Conservation (phyloP, 64 coral and sea anemone genomes). For the Hydrozoanthus tunicans region DNA sequence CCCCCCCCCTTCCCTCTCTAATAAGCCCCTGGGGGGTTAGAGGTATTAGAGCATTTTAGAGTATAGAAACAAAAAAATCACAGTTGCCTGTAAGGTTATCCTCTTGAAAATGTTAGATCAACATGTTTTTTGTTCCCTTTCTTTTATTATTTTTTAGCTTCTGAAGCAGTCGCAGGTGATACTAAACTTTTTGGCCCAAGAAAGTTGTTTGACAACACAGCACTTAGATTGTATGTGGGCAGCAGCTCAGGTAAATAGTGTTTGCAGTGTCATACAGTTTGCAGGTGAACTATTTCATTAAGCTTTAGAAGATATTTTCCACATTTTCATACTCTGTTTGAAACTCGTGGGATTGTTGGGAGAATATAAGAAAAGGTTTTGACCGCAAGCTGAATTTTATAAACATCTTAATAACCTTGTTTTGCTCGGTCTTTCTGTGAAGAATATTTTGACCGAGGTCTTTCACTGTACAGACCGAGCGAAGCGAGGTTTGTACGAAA, state of each 20-base stretch:
- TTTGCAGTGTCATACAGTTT: neutral
- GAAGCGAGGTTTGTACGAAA: too few relatives aligned
- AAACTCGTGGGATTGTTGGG: too few relatives aligned
- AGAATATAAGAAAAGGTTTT: too few relatives aligned
- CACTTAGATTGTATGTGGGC: conserved; percentile 98
- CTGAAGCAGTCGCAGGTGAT: conserved; percentile 98
- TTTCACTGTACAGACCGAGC: neutral
- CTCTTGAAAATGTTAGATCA: too few relatives aligned
- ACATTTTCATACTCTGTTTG: neutral
- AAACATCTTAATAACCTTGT: neutral
- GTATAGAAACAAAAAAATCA: too few relatives aligned
- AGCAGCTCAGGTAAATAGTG: conserved; percentile 80
- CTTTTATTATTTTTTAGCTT: conserved; percentile 50
- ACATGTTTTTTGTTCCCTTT: neutral
- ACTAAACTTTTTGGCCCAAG: conserved; percentile 90
- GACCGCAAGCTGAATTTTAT: neutral
- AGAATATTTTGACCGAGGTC: too few relatives aligned
- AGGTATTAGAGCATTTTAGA: too few relatives aligned
- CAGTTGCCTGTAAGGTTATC: too few relatives aligned
- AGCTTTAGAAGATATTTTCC: neutral
- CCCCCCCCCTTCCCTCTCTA: too few relatives aligned
- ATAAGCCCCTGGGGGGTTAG: too few relatives aligned
- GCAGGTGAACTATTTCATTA: neutral
- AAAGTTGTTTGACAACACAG: conserved; percentile 78
- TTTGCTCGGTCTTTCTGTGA: too few relatives aligned